Evolutionary conservation across 2,888 invertebrate species (phyloP).

Genomic region (Drosophila crucigera): DNA sequence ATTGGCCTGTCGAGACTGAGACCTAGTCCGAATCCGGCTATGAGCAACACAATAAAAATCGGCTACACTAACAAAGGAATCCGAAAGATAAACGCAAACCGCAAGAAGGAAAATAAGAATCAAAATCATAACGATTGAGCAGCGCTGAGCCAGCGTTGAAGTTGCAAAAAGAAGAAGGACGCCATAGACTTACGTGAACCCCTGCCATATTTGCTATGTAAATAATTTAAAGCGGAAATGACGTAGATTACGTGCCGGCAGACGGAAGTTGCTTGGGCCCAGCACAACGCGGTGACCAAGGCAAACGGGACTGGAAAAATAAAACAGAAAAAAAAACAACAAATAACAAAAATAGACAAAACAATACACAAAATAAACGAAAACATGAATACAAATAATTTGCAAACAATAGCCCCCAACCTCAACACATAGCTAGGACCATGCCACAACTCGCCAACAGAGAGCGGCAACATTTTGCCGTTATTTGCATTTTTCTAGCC

Average conservation of each 20-base stretch:
- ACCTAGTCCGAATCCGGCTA: conserved; percentile 1
- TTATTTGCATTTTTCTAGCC: conserved; percentile 63
- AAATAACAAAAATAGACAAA: conserved; percentile 7
- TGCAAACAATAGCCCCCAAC: conserved; percentile 59
- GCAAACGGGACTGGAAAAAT: conserved; percentile 25
- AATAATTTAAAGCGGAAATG: conserved; percentile 77
- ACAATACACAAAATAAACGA: conserved; percentile 17
- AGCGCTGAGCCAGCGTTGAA: conserved; percentile 38
- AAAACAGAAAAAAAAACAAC: conserved; percentile 3
- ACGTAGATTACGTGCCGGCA: conserved; percentile 72
- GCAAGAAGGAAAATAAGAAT: conserved; percentile 15
- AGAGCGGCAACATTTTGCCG: conserved; percentile 54
- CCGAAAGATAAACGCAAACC: conserved; percentile 50
- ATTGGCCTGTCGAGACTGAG: conserved; percentile 21
- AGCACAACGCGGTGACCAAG: conserved; percentile 41
- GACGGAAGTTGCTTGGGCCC: conserved; percentile 65
- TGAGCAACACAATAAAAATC: conserved; percentile 22
- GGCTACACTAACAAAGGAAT: conserved; percentile 49
- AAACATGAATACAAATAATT: conserved; percentile 71
- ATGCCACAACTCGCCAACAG: conserved; percentile 26
- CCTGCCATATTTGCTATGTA: conserved; percentile 67
- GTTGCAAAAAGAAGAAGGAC: background rate
- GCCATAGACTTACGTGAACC: conserved; percentile 39
- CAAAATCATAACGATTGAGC: conserved; percentile 57
- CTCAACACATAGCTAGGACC: background rate